phyloP scores from a whole-genome alignment of 2,797 vertebrate genomes.

The Catostomus latipinnis region DNA sequence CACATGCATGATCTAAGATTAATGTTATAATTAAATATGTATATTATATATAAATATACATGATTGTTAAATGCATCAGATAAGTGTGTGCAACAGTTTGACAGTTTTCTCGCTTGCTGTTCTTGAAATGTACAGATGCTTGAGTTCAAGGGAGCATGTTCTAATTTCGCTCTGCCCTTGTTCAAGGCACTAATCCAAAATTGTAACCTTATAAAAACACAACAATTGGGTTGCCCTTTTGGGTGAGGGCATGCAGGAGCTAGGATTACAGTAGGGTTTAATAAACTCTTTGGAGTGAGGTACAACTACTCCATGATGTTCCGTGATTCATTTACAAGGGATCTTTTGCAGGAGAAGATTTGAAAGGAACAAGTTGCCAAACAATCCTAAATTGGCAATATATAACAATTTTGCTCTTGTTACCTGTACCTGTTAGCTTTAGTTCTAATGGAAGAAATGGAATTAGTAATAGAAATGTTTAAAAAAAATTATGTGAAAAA shows the following conservation, averaged over 20 bases:
- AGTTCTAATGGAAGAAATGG: neutral
- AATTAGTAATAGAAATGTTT: neutral
- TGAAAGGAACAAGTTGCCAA: neutral
- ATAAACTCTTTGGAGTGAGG: neutral
- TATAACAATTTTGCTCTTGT: neutral
- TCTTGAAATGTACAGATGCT: constrained; percentile 1
- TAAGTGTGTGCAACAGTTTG: neutral
- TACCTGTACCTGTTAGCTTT: no score
- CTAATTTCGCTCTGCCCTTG: neutral
- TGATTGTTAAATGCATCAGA: neutral
- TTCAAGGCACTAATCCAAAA: constrained; percentile 25
- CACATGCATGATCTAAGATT: no score
- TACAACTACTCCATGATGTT: neutral
- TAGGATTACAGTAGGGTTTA: constrained; percentile 17
- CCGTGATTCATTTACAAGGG: neutral
- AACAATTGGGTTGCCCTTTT: constrained; percentile 26
- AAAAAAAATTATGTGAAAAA: neutral
- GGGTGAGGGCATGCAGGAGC: neutral
- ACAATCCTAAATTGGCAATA: neutral
- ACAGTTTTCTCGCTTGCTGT: constrained; percentile 5
- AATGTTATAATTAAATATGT: no score
- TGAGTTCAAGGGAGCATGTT: constrained; percentile 9
- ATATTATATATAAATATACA: no score
- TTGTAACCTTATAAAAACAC: constrained; percentile 31
- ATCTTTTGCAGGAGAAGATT: neutral